Percentiles rank a stretch among this genome's conserved stretches.
These are phyloP conservation scores for Porites australiensis DNA, from an alignment of 64 coral and sea anemone species.

Conservation along the genomic window DNA sequence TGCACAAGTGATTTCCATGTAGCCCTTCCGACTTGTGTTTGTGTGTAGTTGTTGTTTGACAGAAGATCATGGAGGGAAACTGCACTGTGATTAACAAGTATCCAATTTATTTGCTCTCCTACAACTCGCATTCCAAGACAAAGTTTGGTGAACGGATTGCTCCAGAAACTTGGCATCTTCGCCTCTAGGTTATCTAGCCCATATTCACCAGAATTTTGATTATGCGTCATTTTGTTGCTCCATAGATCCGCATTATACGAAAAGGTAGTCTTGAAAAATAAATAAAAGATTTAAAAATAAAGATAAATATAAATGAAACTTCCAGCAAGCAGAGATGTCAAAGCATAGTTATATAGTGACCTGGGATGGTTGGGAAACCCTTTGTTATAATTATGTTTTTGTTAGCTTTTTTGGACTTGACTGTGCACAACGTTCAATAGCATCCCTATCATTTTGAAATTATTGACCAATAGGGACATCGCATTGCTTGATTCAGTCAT, in stretches of 20 bases:
- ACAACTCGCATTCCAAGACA: slow-evolving; percentile 58
- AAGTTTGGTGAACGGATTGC: slow-evolving; percentile 16
- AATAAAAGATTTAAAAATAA: not conserved
- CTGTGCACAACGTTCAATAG: too few species aligned
- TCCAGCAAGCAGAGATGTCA: too few species aligned
- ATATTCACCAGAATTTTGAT: not conserved
- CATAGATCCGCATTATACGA: not conserved
- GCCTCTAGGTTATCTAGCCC: slow-evolving; percentile 14
- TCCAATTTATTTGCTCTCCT: not conserved
- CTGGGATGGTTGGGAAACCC: too few species aligned
- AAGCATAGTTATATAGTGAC: too few species aligned
- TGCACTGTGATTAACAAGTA: not conserved
- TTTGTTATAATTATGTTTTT: too few species aligned
- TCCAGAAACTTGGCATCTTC: slow-evolving; percentile 38
- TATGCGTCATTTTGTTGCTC: slow-evolving; percentile 2
- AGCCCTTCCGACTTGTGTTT: slow-evolving; percentile 9
- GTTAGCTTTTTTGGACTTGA: too few species aligned
- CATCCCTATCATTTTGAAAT: too few species aligned
- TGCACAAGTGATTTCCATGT: slow-evolving; percentile 30
- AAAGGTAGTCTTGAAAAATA: slow-evolving; percentile 28
- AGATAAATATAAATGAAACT: not conserved
- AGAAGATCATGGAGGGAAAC: slow-evolving; percentile 1
- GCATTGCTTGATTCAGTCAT: too few species aligned
- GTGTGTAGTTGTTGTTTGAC: not conserved
- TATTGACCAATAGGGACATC: too few species aligned